Conservation (phyloP, 2,113 vertebrate species). For the Speoplatyrhinus poulsoni region DNA sequence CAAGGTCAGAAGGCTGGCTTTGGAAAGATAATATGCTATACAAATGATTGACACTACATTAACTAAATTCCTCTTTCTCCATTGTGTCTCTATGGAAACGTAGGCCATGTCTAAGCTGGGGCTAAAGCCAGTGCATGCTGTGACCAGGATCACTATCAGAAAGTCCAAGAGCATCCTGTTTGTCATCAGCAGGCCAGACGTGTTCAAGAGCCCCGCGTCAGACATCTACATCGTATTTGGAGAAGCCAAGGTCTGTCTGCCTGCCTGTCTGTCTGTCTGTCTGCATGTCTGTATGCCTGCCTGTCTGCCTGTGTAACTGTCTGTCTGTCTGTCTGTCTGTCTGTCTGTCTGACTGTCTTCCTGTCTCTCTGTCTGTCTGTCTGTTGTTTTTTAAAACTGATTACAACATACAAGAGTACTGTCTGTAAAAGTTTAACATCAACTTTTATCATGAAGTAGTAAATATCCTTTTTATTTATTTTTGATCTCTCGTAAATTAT, state of each 20-base stretch:
- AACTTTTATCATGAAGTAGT: too few species aligned
- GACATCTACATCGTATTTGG: slow-evolving; percentile 98
- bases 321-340: slow-evolving; percentile 55
- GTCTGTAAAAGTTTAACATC: too few species aligned
- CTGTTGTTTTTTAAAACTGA: too few species aligned
- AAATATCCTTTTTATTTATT: slow-evolving; percentile 66
- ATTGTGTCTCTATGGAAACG: slow-evolving; percentile 12
- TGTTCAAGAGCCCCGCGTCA: slow-evolving; percentile 95
- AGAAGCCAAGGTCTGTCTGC: slow-evolving; percentile 86
- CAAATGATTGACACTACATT: not conserved
- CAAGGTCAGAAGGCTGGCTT: slow-evolving; percentile 78
- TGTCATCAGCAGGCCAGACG: slow-evolving; percentile 93
- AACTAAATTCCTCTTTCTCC: not conserved
- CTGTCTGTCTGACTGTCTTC: slow-evolving; percentile 57
- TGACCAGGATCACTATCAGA: slow-evolving; percentile 96
- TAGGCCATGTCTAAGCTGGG: slow-evolving; percentile 98
- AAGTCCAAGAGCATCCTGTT: slow-evolving; percentile 98
- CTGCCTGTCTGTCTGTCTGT: not conserved
- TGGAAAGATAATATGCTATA: not conserved
- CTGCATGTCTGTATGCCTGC: slow-evolving; percentile 57
- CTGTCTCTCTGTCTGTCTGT: not conserved
- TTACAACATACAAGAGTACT: not conserved
- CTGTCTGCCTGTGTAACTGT: not conserved
- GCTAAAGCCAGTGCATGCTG: slow-evolving; percentile 89
- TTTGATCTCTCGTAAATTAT: slow-evolving; percentile 41